These are phyloP conservation scores for Strigamia transsilvanica DNA, from an alignment of 2,888 invertebrate species.

Conservation along the genomic window DNA sequence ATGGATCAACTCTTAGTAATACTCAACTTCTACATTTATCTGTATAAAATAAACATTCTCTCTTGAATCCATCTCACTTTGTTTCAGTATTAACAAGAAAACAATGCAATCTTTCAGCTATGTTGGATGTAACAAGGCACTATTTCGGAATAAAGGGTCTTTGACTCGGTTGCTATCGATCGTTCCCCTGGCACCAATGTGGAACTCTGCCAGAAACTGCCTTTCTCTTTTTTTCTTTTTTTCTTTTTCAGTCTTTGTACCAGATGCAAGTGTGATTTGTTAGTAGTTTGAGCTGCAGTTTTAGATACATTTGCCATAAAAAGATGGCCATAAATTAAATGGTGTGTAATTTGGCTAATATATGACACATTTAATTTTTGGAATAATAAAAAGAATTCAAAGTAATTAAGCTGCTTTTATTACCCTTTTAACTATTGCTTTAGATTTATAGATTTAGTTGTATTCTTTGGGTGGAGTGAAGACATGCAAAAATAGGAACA, in stretches of 20 bases:
- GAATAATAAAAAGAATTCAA: no score
- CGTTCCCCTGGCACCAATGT: constrained; percentile 46
- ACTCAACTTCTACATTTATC: neutral
- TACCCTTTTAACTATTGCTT: no score
- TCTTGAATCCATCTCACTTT: neutral
- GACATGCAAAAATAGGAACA: no score
- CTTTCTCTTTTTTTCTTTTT: neutral
- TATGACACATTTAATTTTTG: constrained; percentile 12
- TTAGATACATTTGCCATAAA: constrained; percentile 17
- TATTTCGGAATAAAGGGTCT: constrained; percentile 40
- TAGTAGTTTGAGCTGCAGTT: neutral
- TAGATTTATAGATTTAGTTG: no score
- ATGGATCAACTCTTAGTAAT: neutral
- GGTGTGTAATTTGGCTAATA: neutral
- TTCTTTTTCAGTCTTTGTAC: neutral
- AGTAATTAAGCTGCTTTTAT: no score
- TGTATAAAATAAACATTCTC: neutral
- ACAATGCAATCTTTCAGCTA: neutral
- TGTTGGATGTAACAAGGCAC: constrained; percentile 21
- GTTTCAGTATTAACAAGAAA: neutral
- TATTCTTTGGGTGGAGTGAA: no score
- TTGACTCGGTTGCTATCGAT: constrained; percentile 36
- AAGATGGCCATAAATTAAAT: neutral
- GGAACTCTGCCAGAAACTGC: constrained; percentile 11
- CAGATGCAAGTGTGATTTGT: constrained; percentile 41